These are phyloP conservation scores for Haliclystus octoradiatus DNA, from an alignment of 30 jellyfish, hydroid and myxozoan species.

Conservation along the genomic window DNA sequence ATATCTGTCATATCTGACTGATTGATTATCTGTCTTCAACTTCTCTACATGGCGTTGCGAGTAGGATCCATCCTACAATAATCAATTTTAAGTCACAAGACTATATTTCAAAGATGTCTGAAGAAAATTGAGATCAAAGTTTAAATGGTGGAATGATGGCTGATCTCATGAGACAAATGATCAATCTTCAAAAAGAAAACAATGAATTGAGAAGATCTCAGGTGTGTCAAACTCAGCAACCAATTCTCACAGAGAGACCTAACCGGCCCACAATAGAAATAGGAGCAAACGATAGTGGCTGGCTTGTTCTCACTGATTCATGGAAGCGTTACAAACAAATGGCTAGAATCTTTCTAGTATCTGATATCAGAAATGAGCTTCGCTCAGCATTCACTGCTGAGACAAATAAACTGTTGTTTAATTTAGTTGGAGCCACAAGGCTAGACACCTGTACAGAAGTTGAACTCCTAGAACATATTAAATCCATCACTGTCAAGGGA, in stretches of 20 bases:
- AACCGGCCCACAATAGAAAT: neutral
- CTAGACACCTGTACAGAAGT: constrained; percentile 1
- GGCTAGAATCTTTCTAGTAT: constrained; percentile 2
- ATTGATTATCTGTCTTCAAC: too few species aligned
- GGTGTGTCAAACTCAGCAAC: neutral
- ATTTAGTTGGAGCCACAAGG: constrained; percentile 1
- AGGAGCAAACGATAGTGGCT: neutral
- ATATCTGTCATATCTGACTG: too few species aligned
- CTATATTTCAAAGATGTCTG: neutral
- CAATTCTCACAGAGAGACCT: neutral
- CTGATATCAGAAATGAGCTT: constrained; percentile 18
- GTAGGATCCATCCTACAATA: neutral
- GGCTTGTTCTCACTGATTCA: constrained; percentile 6
- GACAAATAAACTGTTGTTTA: constrained; percentile 20
- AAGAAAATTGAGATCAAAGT: neutral
- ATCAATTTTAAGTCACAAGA: neutral
- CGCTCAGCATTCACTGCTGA: constrained; percentile 16
- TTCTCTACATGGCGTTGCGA: constrained; percentile 3
- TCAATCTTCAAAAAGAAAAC: neutral
- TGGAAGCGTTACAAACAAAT: constrained; percentile 23
- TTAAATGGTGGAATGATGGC: neutral
- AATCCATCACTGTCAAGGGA: constrained; percentile 5
- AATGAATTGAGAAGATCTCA: neutral
- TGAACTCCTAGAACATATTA: constrained; percentile 1
- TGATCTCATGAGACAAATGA: neutral